Evolutionary conservation across 2,888 invertebrate species (phyloP).

Genomic region (Nephrocerus scutellatus): DNA sequence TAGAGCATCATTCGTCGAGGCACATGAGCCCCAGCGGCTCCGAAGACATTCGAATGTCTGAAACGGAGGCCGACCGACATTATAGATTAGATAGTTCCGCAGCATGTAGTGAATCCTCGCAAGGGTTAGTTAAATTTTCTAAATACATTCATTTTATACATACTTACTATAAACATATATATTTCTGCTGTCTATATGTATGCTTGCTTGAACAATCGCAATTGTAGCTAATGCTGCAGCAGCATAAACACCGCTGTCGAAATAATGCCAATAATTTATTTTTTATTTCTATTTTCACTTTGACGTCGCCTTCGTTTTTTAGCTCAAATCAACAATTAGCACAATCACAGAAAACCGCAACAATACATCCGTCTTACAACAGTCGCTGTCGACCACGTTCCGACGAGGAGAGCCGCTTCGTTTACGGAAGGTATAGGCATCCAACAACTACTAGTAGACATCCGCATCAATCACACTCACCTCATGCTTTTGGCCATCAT

Average conservation of each 20-base stretch:
- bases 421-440: constrained; percentile 61
- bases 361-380: constrained; percentile 51
- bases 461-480: constrained; percentile 53
- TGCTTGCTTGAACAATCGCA: constrained; percentile 10
- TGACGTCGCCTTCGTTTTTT: too few species aligned
- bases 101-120: constrained; percentile 66
- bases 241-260: neutral
- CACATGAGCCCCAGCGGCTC: constrained; percentile 89
- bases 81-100: constrained; percentile 73
- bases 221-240: constrained; percentile 10
- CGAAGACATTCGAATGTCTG: constrained; percentile 76
- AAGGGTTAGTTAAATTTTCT: constrained; percentile 53
- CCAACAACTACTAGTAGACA: constrained; percentile 46
- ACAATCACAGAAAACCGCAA: constrained; percentile 50
- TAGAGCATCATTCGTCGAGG: constrained; percentile 77
- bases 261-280: too few species aligned
- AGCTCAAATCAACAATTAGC: constrained; percentile 50
- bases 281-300: too few species aligned
- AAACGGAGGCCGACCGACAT: constrained; percentile 82
- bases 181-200: constrained; percentile 17
- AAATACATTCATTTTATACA: neutral
- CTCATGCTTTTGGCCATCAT: constrained; percentile 50
- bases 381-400: constrained; percentile 55
- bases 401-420: constrained; percentile 69
- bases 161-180: neutral